Evolutionary conservation across 2,888 invertebrate genomes (phyloP).

Genomic region (Calameuta filiformis): DNA sequence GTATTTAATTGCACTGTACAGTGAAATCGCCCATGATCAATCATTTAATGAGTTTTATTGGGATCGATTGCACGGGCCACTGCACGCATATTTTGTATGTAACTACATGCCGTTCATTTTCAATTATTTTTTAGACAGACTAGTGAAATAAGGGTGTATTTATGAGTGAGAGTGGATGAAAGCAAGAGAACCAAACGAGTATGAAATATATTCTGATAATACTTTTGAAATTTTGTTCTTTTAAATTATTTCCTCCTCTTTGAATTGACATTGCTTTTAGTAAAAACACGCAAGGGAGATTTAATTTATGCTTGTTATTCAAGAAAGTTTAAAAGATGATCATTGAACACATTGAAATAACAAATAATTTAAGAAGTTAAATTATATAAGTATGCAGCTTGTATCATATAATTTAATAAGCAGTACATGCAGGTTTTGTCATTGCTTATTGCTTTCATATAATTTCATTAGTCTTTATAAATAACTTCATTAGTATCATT

Average conservation of each 20-base stretch:
- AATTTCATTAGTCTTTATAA: too few species aligned
- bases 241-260: background rate
- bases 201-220: background rate
- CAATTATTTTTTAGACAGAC: background rate
- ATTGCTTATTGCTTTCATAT: too few species aligned
- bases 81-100: conserved; percentile 3
- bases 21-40: background rate
- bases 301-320: too few species aligned
- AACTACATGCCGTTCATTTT: background rate
- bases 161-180: conserved; percentile 3
- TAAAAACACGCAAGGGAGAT: too few species aligned
- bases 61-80: conserved; percentile 4
- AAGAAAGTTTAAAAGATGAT: too few species aligned
- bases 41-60: background rate
- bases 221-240: background rate
- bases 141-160: background rate
- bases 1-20: conserved; percentile 1
- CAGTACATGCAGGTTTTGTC: too few species aligned
- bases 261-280: background rate
- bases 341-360: too few species aligned
- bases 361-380: too few species aligned
- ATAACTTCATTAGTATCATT: too few species aligned
- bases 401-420: too few species aligned
- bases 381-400: too few species aligned
- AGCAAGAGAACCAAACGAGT: background rate